Evolutionary conservation across 2,888 invertebrate species (phyloP).

Genomic region (Priocnemis perturbator): DNA sequence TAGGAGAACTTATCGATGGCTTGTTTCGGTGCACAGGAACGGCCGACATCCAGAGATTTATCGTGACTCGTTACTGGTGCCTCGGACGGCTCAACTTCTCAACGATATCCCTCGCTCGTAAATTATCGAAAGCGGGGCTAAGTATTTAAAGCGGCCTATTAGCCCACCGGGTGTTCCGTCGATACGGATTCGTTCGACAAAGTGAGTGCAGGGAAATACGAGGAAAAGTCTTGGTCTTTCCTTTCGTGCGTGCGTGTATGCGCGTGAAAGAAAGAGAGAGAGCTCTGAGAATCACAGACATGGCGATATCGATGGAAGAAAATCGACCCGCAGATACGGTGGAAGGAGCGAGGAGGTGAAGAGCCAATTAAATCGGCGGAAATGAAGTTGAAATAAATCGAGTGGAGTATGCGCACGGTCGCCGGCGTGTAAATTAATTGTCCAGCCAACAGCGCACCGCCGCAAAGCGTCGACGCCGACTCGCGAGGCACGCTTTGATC

Average conservation of each 20-base stretch:
- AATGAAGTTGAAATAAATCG: constrained; percentile 24
- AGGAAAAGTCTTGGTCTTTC: too few relatives aligned
- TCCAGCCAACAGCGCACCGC: not conserved
- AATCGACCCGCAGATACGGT: too few relatives aligned
- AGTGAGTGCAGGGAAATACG: not conserved
- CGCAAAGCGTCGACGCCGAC: not conserved
- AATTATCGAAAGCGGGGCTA: constrained; percentile 35
- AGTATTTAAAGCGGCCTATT: too few relatives aligned
- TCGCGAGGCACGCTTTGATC: constrained; percentile 12
- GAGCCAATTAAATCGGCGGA: constrained; percentile 24
- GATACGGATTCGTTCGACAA: not conserved
- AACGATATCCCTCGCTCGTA: constrained; percentile 25
- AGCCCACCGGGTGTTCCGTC: too few relatives aligned
- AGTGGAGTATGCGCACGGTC: constrained; percentile 2
- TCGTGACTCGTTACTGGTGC: constrained; percentile 53
- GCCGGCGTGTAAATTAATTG: constrained; percentile 27
- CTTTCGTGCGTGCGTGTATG: too few relatives aligned
- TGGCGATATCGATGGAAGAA: too few relatives aligned
- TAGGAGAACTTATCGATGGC: not conserved
- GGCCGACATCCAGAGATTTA: constrained; percentile 54
- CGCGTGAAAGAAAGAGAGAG: too few relatives aligned
- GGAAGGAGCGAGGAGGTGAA: not conserved
- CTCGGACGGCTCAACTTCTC: constrained; percentile 42
- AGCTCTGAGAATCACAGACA: too few relatives aligned
- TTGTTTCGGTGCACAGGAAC: not conserved